Percentiles rank a stretch among this genome's conserved stretches.
Conservation (phyloP, 2,113 vertebrate genomes). For the Cavia aperea region DNA sequence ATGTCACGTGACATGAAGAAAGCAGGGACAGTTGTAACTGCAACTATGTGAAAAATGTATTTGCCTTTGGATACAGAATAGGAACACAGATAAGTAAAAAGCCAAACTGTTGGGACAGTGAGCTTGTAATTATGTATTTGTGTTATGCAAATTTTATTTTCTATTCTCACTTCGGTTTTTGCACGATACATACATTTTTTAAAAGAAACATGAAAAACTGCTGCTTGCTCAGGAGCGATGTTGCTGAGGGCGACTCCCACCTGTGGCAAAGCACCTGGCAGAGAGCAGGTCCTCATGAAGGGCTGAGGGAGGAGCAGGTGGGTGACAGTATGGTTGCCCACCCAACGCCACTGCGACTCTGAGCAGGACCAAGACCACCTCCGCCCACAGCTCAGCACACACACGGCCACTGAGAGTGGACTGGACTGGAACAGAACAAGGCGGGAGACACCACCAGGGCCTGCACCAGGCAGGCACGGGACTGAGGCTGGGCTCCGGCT, state of each 20-base stretch:
- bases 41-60: background rate
- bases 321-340: too few species aligned
- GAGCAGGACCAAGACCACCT: background rate
- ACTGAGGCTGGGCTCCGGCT: background rate
- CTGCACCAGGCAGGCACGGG: too few species aligned
- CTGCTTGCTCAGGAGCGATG: background rate
- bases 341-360: background rate
- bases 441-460: background rate
- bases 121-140: background rate
- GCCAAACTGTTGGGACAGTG: background rate
- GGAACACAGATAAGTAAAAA: constrained; percentile 25
- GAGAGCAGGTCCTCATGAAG: background rate
- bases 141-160: background rate
- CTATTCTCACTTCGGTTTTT: background rate
- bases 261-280: background rate
- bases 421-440: too few species aligned
- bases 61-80: background rate
- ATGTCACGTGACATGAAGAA: background rate
- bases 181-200: background rate
- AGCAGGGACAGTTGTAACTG: background rate
- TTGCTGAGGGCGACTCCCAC: background rate
- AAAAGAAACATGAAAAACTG: background rate
- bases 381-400: background rate
- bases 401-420: too few species aligned
- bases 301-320: background rate